phyloP scores from a whole-genome alignment of 1,140 invertebrate genomes.

The Leptinotarsa undecemlineata region DNA sequence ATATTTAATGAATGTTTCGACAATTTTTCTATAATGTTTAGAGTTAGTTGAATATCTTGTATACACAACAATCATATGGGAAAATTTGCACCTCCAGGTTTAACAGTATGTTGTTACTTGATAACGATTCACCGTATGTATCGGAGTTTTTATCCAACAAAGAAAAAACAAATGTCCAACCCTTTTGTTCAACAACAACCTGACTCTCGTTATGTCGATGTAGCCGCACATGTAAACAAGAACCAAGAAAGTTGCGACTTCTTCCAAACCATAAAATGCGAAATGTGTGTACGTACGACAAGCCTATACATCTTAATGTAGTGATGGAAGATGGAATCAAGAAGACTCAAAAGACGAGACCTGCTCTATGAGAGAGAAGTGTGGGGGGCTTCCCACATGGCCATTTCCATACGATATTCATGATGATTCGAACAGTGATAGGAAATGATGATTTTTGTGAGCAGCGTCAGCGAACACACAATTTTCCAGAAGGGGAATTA shows the following conservation, averaged over 20 bases:
- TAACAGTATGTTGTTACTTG: no score
- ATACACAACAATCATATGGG: no score
- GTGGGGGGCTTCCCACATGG: constrained; percentile 17
- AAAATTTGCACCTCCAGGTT: no score
- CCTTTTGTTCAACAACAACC: neutral
- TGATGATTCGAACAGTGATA: constrained; percentile 13
- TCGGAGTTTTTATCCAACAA: neutral
- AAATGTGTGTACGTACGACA: constrained; percentile 21
- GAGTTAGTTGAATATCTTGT: no score
- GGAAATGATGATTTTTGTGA: neutral
- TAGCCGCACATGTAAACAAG: constrained; percentile 12
- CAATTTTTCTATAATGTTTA: no score
- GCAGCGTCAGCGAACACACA: neutral
- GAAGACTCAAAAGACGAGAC: constrained; percentile 3
- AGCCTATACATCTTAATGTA: constrained; percentile 25
- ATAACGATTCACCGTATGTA: no score
- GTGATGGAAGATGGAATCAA: constrained; percentile 25
- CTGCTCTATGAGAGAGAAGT: constrained; percentile 19
- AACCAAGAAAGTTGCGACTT: constrained; percentile 13
- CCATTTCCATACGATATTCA: constrained; percentile 36
- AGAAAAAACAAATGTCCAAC: neutral
- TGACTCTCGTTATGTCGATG: neutral
- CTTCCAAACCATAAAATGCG: constrained; percentile 20
- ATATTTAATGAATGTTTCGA: no score
- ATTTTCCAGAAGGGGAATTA: neutral